Evolutionary conservation across 2,888 invertebrate genomes (phyloP).

Genomic region (Troides aeacus): DNA sequence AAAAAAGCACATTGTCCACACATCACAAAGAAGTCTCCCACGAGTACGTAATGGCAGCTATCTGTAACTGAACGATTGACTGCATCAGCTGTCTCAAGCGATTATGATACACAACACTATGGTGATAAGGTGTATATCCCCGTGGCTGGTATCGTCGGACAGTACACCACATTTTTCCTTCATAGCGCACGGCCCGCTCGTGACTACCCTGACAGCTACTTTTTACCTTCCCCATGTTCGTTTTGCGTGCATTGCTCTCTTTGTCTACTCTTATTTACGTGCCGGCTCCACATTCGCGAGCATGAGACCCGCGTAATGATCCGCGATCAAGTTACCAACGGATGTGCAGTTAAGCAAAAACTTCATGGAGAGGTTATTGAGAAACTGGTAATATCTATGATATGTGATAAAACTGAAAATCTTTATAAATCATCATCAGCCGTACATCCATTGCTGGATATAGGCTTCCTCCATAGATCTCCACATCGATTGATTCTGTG

Average conservation of each 20-base stretch:
- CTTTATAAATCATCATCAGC: too few relatives aligned
- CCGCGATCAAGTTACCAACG: constrained; percentile 26
- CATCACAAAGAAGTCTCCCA: constrained; percentile 29
- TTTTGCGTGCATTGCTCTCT: constrained; percentile 64
- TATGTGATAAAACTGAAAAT: too few relatives aligned
- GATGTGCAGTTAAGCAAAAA: constrained; percentile 7
- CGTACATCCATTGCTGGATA: too few relatives aligned
- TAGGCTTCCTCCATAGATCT: too few relatives aligned
- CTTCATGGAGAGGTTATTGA: background rate
- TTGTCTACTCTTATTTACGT: constrained; percentile 77
- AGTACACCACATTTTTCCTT: constrained; percentile 43
- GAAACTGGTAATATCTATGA: too few relatives aligned
- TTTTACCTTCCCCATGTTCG: constrained; percentile 63
- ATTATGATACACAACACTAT: background rate
- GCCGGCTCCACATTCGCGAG: constrained; percentile 53
- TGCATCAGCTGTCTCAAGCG: background rate
- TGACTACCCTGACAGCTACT: constrained; percentile 77
- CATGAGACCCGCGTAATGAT: constrained; percentile 39
- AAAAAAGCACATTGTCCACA: constrained; percentile 23
- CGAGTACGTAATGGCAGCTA: constrained; percentile 25
- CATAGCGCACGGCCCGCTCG: constrained; percentile 67
- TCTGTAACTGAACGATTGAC: constrained; percentile 23
- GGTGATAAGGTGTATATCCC: background rate
- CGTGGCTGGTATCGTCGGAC: background rate
- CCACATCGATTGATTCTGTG: too few relatives aligned